Conservation (phyloP, 2,113 vertebrate species). For the Nyctibius bracteatus region DNA sequence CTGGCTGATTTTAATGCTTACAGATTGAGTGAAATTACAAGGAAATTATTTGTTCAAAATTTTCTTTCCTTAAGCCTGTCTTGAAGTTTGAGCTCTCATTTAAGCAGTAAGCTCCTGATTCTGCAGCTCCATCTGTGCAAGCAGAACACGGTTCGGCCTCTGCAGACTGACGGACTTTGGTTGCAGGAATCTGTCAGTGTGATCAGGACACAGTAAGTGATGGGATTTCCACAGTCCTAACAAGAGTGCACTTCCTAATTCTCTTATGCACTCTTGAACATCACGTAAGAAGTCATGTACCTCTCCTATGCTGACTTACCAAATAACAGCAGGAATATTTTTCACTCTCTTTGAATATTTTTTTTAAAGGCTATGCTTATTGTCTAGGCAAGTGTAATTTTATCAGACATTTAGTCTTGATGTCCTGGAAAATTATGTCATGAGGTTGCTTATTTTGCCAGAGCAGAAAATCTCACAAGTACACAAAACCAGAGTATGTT, state of each 20-base stretch:
- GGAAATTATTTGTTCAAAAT: background rate
- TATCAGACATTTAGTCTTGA: background rate
- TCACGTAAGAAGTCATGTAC: accelerated
- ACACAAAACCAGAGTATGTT: background rate
- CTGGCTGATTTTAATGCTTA: background rate
- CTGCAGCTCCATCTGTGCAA: background rate
- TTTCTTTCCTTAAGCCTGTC: background rate
- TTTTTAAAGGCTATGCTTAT: background rate
- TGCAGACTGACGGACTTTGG: background rate
- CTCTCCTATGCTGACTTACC: background rate
- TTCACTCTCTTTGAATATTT: background rate
- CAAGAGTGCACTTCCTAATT: background rate
- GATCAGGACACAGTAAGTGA: background rate
- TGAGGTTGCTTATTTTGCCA: background rate
- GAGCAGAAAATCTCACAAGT: background rate
- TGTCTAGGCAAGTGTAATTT: background rate
- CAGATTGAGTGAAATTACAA: background rate
- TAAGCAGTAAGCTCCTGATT: background rate
- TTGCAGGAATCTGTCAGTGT: background rate
- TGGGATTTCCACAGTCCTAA: background rate
- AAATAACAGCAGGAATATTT: background rate
- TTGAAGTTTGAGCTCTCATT: background rate
- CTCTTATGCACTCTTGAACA: background rate
- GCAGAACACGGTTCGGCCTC: background rate
- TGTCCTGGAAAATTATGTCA: background rate